These are phyloP conservation scores for Hydroisotoma schaefferi DNA, from an alignment of 2,888 invertebrate genomes.

Conservation along the genomic window DNA sequence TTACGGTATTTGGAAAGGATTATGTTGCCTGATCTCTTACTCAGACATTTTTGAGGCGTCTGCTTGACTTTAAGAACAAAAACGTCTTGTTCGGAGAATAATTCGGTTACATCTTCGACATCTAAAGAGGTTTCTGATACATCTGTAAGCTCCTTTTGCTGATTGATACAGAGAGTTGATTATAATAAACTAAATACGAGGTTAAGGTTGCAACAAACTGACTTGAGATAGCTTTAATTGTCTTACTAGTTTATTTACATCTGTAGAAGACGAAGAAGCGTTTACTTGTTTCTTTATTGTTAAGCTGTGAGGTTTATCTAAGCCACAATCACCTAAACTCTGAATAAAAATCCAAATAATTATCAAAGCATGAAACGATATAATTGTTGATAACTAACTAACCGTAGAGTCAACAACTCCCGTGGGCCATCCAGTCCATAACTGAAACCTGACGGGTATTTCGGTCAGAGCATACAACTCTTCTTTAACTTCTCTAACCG, in stretches of 20 bases:
- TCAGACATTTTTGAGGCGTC: conserved; percentile 59
- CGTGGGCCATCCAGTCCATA: conserved; percentile 81
- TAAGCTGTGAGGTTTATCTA: conserved; percentile 44
- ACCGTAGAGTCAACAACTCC: conserved; percentile 57
- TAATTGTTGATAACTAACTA: not conserved
- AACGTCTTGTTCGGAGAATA: conserved; percentile 81
- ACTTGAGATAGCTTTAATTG: no score
- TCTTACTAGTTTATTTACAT: conserved; percentile 26
- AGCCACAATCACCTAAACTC: conserved; percentile 50
- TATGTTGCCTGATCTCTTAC: conserved; percentile 65
- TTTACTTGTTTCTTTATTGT: conserved; percentile 24
- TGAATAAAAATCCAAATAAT: not conserved
- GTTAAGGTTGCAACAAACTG: no score
- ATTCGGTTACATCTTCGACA: conserved; percentile 78
- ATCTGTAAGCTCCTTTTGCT: conserved; percentile 35
- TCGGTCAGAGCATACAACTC: conserved; percentile 77
- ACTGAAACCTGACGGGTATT: conserved; percentile 78
- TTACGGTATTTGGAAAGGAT: no score
- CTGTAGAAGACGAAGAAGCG: conserved; percentile 25
- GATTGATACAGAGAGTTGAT: no score
- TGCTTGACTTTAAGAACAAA: conserved; percentile 69
- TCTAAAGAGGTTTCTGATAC: conserved; percentile 59
- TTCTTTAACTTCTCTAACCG: conserved; percentile 79
- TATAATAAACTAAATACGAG: no score
- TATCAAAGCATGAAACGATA: no score